These are phyloP conservation scores for Parotocinclus haroldoi DNA, from an alignment of 2,797 vertebrate species.

Conservation along the genomic window DNA sequence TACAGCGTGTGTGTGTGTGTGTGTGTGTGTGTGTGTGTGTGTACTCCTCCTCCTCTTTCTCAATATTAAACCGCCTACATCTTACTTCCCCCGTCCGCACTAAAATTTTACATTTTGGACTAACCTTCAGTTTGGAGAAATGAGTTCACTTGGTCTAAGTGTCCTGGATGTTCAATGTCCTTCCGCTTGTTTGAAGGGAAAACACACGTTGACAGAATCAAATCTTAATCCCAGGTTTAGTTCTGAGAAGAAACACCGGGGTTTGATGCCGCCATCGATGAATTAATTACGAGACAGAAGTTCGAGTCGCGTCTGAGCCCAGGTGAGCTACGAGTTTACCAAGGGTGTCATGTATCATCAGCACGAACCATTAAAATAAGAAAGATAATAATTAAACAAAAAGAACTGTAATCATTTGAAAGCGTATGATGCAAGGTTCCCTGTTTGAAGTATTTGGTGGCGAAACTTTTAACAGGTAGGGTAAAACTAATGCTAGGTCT, in stretches of 20 bases:
- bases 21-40: not conserved
- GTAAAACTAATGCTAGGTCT: too few species aligned
- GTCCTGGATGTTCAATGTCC: too few species aligned
- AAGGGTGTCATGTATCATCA: conserved; percentile 39
- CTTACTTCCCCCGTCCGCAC: conserved; percentile 17
- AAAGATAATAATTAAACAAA: too few species aligned
- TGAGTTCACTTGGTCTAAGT: too few species aligned
- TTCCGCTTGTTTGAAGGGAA: too few species aligned
- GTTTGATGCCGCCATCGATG: conserved; percentile 62
- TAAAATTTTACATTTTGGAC: too few species aligned
- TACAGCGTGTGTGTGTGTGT: conserved; percentile 2
- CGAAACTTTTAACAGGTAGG: too few species aligned
- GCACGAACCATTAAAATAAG: too few species aligned
- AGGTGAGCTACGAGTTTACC: conserved; percentile 50
- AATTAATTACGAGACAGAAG: conserved; percentile 67
- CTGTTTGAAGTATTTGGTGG: not conserved
- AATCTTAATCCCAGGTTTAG: conserved; percentile 13
- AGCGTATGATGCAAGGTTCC: too few species aligned
- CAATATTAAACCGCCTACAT: conserved; percentile 45
- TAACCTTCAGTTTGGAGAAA: too few species aligned
- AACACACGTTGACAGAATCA: not conserved
- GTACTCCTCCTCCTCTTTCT: conserved; percentile 64
- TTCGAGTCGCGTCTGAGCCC: conserved; percentile 55
- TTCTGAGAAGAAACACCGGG: conserved; percentile 31
- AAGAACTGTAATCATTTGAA: too few species aligned